Evolutionary conservation across 2,113 vertebrate genomes (phyloP).

Genomic region (Platichthys flesus): DNA sequence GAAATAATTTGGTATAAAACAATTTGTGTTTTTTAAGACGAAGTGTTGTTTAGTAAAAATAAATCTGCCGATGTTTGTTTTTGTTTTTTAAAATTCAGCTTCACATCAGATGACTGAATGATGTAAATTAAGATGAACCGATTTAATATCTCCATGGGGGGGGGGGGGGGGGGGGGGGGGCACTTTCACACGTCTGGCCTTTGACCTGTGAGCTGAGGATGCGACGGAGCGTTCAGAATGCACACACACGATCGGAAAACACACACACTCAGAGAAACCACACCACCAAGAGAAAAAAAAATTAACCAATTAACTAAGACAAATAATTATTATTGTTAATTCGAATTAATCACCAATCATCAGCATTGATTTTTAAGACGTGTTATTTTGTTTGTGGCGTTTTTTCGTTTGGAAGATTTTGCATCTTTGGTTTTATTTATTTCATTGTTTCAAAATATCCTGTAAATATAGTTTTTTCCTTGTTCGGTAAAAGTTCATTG

Average conservation of each 20-base stretch:
- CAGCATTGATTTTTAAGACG: neutral
- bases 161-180: neutral
- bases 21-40: neutral
- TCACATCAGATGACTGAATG: neutral
- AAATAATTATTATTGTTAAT: no score
- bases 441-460: no score
- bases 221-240: conserved; percentile 31
- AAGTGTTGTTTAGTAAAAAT: neutral
- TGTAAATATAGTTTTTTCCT: no score
- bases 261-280: neutral
- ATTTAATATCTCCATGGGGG: conserved; percentile 26
- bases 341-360: neutral
- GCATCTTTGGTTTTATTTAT: no score
- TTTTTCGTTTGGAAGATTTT: no score
- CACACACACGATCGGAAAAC: conserved; percentile 26
- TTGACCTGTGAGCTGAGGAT: conserved; percentile 44
- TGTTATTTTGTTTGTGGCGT: no score
- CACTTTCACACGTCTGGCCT: conserved; percentile 58
- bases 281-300: no score
- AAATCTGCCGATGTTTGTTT: neutral
- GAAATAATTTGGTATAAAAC: neutral
- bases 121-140: neutral
- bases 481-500: no score
- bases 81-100: neutral
- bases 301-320: no score